Base-by-base conservation (phyloP, 2,888 invertebrate species). In the Thyatira batis region DNA sequence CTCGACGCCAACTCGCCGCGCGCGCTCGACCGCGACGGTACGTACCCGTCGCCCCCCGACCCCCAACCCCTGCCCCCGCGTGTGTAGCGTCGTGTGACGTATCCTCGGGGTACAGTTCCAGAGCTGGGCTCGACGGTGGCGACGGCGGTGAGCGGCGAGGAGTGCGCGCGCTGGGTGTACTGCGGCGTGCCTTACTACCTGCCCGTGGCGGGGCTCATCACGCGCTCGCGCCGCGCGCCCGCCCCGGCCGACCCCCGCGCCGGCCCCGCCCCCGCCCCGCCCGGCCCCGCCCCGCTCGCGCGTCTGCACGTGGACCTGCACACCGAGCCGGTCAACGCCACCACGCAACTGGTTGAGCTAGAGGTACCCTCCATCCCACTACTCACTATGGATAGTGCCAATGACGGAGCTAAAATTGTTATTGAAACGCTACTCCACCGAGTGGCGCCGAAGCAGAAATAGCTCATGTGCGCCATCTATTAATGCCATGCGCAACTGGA, bases 111-210 rank as follows among this genome's bases (percentile, higher is more conserved):
- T 21, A n/a, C 23, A 25, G 45, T 45, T 23, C 10, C 13, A 8
- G 45, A 4, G 45, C 9, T 45, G 45, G 13, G 45, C n/a, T 11
- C 1, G 25, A 25, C 25, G 25, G 23, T 0, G 25, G 45, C 25
- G 25, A 1, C n/a, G n/a, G n/a, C 23, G 45, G 45, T 45, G 45
- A 23, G n/a, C 25, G 13, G 51, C 13, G 73, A 9, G 46, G 92
- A 94, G 67, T 96, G 96, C 82, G 82, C 88, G 50, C 85, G 89
- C 54, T 92, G 94, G 81, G 84, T 95, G 64, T 96, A 95, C 86
- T 97, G 97, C 86, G 97, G 96, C 54, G 89, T 95, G 84, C 96
- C 97, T 11, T 97, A 96, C 88, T 93, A 94, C 76, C 94, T 96
- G 82, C 97, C 97, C 33, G 95, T 95, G 65, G 90, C 94, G 57